These are phyloP conservation scores for Hemistola chrysoprasaria DNA, from an alignment of 2,888 invertebrate genomes.

Conservation along the genomic window DNA sequence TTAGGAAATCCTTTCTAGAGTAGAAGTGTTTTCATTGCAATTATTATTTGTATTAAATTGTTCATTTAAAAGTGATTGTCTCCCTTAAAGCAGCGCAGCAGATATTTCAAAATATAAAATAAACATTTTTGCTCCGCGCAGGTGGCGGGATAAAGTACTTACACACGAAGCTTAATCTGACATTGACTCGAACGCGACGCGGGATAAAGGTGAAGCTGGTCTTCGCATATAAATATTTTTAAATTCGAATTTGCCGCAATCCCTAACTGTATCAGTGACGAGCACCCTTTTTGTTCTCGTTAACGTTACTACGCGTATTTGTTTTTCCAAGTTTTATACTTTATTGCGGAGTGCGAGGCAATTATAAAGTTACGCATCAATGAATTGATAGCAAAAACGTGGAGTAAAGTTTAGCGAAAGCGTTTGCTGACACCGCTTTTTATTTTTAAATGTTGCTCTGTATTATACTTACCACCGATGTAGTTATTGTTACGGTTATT, in stretches of 20 bases:
- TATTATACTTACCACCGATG: no score
- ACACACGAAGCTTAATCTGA: constrained; percentile 50
- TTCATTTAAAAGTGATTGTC: constrained; percentile 7
- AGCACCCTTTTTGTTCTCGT: constrained; percentile 16
- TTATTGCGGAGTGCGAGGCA: constrained; percentile 4
- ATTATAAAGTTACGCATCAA: constrained; percentile 12
- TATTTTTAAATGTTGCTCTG: no score
- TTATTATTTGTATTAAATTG: no score
- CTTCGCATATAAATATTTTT: constrained; percentile 23
- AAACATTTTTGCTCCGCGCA: constrained; percentile 38
- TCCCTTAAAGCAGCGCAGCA: constrained; percentile 23
- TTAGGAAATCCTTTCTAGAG: no score
- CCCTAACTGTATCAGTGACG: constrained; percentile 18
- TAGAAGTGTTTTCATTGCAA: no score
- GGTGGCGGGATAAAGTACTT: constrained; percentile 54
- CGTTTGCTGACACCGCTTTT: neutral
- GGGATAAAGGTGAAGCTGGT: constrained; percentile 33
- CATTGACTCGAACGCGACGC: constrained; percentile 43
- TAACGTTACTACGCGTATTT: constrained; percentile 7
- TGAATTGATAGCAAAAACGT: constrained; percentile 5
- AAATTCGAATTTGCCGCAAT: constrained; percentile 26
- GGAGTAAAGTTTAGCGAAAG: neutral
- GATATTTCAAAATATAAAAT: constrained; percentile 38
- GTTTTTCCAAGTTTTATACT: constrained; percentile 9
- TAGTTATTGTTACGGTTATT: no score